A percentile compares a stretch with the other conserved stretches of the same genome.
phyloP scores from a whole-genome alignment of 2,113 vertebrate genomes.

The Oenanthe oenanthe region DNA sequence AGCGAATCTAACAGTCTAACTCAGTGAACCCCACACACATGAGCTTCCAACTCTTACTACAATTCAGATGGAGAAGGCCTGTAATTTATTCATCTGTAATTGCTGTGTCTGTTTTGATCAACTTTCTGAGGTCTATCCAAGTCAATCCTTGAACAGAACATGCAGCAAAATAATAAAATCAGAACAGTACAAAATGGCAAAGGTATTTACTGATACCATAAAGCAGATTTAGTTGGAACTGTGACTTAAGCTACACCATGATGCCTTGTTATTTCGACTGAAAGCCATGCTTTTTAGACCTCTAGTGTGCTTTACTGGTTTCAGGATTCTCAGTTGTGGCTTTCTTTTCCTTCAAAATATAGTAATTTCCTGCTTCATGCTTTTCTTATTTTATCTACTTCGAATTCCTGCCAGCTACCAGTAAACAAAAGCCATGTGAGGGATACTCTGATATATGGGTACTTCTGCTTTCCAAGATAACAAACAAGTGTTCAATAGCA shows the following conservation, averaged over 20 bases:
- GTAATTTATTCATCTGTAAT: not conserved
- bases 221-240: not conserved
- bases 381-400: not conserved
- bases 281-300: not conserved
- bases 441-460: not conserved
- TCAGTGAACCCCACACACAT: not conserved
- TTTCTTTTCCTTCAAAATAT: not conserved
- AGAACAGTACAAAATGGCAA: not conserved
- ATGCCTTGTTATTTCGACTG: not conserved
- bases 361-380: not conserved
- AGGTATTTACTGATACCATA: not conserved
- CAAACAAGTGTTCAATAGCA: not conserved
- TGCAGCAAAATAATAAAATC: not conserved
- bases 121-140: not conserved
- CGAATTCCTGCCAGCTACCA: not conserved
- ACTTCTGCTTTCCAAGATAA: not conserved
- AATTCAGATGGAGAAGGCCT: not conserved
- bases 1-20: constrained; percentile 7
- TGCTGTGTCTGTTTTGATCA: not conserved
- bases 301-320: not conserved
- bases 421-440: not conserved
- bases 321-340: not conserved
- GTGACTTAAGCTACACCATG: not conserved
- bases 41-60: not conserved
- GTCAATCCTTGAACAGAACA: not conserved